Evolutionary conservation across 2,888 invertebrate genomes (phyloP), one percentile per base, ranked within the genome.

Genomic region (Philereme transversata): DNA sequence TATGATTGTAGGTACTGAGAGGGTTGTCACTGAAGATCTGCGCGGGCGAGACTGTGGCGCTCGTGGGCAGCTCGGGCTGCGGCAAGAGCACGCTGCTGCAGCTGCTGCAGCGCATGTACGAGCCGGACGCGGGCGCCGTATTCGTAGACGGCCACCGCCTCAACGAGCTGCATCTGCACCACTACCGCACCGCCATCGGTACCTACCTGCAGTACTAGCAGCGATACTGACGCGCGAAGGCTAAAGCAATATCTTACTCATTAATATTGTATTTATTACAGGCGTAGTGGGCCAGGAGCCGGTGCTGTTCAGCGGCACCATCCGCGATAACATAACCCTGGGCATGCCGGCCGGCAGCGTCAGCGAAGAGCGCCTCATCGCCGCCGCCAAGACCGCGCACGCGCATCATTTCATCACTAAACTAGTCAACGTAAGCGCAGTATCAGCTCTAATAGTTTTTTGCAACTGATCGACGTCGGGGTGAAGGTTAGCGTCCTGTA

Each of bases 221-320:
- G 22, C 22, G 22, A 22, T 22, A 22, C 22, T 22, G 22, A 22
- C 22, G 22, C 22, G 22, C 22, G 22, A 22, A 22, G 22, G 1
- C 22, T 22, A 22, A 22, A 22, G 22, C 22, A 3, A n/a, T n/a
- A n/a, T n/a, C n/a, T n/a, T n/a, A n/a, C n/a, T n/a, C 3, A 22
- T 22, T 22, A 22, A 22, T 22, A 22, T 22, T 22, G 22, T 3
- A 4, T 48, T 10, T 5, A 0, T 45, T 50, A 10, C 76, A 92
- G 92, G 97, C n/a, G 94, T 97, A 48, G 97, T 98, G 7, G 96
- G 97, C 0, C 98, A 98, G 83, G 98, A 98, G 76, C 98, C 97
- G 0, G 95, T 96, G 9, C 92, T 98, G 40, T 98, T 98, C 91
- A 95, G 96, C 70, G 95, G 96, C 51, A 96, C 95, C 7, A 96